Percentiles rank a stretch among this genome's conserved stretches.
Conservation (phyloP, 2,113 vertebrate species). For the Gobio gobio region DNA sequence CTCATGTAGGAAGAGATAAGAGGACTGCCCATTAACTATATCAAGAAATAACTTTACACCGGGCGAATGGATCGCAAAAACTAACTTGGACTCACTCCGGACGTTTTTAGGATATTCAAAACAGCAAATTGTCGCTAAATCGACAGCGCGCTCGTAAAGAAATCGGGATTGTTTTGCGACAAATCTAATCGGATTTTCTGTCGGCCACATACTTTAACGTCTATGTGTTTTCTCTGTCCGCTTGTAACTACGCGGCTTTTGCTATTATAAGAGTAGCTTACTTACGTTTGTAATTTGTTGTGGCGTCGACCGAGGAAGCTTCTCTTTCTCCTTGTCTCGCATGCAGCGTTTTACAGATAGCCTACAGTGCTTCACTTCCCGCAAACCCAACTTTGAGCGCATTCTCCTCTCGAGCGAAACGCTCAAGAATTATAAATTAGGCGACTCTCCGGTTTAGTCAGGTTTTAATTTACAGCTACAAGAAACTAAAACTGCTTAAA, state of each 20-base stretch:
- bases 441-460: neutral
- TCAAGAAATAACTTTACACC: neutral
- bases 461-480: neutral
- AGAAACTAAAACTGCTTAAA: neutral
- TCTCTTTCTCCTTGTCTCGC: neutral
- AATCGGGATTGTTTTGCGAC: neutral
- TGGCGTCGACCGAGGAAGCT: neutral
- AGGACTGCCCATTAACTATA: constrained; percentile 25
- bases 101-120: neutral
- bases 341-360: neutral
- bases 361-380: neutral
- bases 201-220: neutral
- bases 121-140: neutral
- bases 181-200: neutral
- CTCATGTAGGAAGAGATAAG: neutral
- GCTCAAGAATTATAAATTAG: neutral
- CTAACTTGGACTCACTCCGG: neutral
- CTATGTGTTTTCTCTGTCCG: neutral
- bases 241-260: neutral
- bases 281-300: neutral
- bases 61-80: neutral
- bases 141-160: neutral
- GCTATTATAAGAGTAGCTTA: neutral
- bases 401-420: neutral
- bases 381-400: neutral